Evolutionary conservation across 2,113 vertebrate genomes (phyloP).

Genomic region (Corythornis cristatus): DNA sequence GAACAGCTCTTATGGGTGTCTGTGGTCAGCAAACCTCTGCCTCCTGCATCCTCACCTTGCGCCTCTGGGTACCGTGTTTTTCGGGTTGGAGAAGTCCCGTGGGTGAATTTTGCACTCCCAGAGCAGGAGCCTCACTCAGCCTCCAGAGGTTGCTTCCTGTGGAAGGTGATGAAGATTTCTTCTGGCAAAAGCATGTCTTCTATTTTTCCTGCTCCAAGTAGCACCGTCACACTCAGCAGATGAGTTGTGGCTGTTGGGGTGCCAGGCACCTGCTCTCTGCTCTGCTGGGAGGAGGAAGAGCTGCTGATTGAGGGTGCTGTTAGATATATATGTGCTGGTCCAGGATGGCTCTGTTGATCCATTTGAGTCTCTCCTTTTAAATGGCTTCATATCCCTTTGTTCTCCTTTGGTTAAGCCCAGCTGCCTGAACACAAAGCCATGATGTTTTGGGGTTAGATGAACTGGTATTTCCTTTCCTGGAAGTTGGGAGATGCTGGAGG

Average conservation of each 20-base stretch:
- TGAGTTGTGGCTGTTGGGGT: neutral
- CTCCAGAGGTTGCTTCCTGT: neutral
- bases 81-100: neutral
- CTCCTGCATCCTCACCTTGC: neutral
- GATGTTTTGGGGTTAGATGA: neutral
- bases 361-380: neutral
- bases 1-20: neutral
- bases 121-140: fast-evolving
- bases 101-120: neutral
- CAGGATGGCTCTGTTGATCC: neutral
- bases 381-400: neutral
- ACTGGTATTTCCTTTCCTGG: neutral
- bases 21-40: neutral
- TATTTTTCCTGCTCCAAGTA: neutral
- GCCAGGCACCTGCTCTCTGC: neutral
- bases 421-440: neutral
- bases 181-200: neutral
- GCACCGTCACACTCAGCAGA: neutral
- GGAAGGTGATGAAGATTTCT: neutral
- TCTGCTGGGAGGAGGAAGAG: neutral
- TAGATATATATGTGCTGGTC: constrained; percentile 40
- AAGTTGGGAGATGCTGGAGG: neutral
- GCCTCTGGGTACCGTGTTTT: neutral
- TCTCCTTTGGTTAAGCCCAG: fast-evolving
- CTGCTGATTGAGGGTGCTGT: constrained; percentile 32